Conservation (phyloP, 2,797 vertebrate species). For the Sorex maritimensis region DNA sequence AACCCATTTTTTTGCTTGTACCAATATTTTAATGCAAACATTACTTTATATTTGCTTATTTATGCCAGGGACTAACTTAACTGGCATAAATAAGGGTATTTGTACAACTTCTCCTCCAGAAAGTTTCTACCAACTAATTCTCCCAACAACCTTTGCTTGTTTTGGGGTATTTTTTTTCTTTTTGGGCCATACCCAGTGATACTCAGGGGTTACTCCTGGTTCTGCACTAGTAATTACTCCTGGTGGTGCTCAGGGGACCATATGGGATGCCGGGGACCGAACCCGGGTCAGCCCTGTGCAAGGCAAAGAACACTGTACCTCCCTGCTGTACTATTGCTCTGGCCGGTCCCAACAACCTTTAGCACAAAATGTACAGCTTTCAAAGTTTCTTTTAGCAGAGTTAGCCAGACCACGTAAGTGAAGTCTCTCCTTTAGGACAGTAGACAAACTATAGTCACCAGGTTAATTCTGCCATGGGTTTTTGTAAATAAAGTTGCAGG, state of each 20-base stretch:
- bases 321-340: no score
- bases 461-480: neutral
- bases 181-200: no score
- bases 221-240: no score
- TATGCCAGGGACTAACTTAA: constrained; percentile 24
- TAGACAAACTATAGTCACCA: constrained; percentile 14
- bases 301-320: no score
- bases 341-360: constrained; percentile 44
- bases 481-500: neutral
- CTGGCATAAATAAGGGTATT: constrained; percentile 47
- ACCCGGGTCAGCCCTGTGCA: no score
- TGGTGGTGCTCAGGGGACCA: no score
- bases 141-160: neutral
- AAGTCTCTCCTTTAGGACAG: constrained; percentile 12
- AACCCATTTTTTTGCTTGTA: no score
- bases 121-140: constrained; percentile 17
- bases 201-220: no score
- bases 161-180: no score
- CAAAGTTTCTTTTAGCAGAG: constrained; percentile 31
- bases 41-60: neutral
- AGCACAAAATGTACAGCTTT: neutral
- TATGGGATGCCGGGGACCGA: no score
- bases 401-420: constrained; percentile 49
- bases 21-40: constrained; percentile 25
- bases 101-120: constrained; percentile 48